Base-by-base conservation (phyloP, 2,113 vertebrate genomes). In the Electrona antarctica region DNA sequence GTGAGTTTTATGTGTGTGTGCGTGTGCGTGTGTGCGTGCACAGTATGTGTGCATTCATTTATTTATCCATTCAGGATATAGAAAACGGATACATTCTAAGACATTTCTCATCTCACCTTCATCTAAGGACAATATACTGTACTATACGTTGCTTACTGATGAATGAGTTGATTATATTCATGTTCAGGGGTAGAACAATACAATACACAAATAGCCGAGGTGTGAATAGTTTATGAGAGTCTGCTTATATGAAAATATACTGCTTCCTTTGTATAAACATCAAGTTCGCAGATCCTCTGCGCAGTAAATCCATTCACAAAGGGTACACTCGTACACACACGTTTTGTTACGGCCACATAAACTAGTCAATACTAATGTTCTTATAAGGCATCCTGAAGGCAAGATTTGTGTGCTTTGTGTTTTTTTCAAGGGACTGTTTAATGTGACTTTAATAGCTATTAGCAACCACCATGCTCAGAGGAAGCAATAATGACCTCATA, bases 401-500 rank as follows among this genome's bases (percentile, higher is more conserved):
- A 33, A 72, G 66, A 82, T 81, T 77, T 70, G 56, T 73, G 15
- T 33, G 63, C 11, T 4, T 50, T 57, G 48, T 74, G 74, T 80
- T 82, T 80, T 82, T 69, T 50, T 76, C 71, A 76, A 73, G 76
- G 84, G 78, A 80, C 49, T 70, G 71, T 62, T 84, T 79, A 64
- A 59, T 77, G 55, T 41, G 33, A 41, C 29, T 73, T 63, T 70
- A 55, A 11, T 76, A 64, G 60, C 57, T 70, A 77, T 77, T 61
- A 79, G 77, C 58, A 66, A 77, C 69, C 80, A 71, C 28, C 59
- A 58, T 69, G 77, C 75, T 74, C 69, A 71, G 56, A 75, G 85
- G 84, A 80, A 86, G 78, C 71, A 59, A 46, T 52, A 80, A 86
- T 88, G 83, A 87, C 72, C 85, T 90, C 76, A 87, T 81, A 41